Evolutionary conservation across 2,888 invertebrate species (phyloP).

Genomic region (Ryuthela nishihirai): DNA sequence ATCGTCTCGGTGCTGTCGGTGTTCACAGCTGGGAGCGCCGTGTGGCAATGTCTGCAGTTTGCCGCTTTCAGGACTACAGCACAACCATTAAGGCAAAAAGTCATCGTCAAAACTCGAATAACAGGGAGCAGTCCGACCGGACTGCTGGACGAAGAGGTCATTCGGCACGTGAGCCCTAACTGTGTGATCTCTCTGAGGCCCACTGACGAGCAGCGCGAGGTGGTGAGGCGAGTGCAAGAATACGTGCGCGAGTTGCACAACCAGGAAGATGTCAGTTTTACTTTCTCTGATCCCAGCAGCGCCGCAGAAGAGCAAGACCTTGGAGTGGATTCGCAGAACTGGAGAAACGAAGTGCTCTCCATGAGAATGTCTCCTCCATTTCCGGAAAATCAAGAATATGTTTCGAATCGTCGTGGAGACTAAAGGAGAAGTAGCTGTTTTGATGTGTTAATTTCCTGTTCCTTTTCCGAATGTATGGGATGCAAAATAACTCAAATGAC

Average conservation of each 20-base stretch:
- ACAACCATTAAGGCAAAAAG: slow-evolving; percentile 11
- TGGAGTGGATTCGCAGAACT: slow-evolving; percentile 22
- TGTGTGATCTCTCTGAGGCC: slow-evolving; percentile 27
- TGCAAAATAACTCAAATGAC: too few relatives aligned
- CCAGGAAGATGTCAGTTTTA: slow-evolving; percentile 18
- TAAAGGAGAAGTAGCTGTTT: too few relatives aligned
- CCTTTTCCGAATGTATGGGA: too few relatives aligned
- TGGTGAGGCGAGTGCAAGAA: slow-evolving; percentile 22
- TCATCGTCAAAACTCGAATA: slow-evolving; percentile 26
- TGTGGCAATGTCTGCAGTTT: slow-evolving; percentile 10
- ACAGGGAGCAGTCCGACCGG: slow-evolving; percentile 2
- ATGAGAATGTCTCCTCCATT: too few relatives aligned
- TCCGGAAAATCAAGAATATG: too few relatives aligned
- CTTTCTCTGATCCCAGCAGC: slow-evolving; percentile 22
- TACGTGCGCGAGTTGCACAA: slow-evolving; percentile 10
- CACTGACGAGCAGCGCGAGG: slow-evolving; percentile 17
- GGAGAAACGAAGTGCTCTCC: slow-evolving; percentile 30
- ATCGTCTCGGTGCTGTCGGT: slow-evolving; percentile 8
- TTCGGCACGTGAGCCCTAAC: slow-evolving; percentile 30
- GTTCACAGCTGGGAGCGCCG: slow-evolving; percentile 10
- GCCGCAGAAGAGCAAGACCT: slow-evolving; percentile 21
- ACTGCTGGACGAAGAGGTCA: slow-evolving; percentile 9
- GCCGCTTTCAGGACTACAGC: slow-evolving; percentile 2
- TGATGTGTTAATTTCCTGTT: too few relatives aligned
- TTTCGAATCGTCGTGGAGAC: too few relatives aligned